Evolutionary conservation across 2,113 vertebrate species (phyloP).

Genomic region (Hassar affinis): DNA sequence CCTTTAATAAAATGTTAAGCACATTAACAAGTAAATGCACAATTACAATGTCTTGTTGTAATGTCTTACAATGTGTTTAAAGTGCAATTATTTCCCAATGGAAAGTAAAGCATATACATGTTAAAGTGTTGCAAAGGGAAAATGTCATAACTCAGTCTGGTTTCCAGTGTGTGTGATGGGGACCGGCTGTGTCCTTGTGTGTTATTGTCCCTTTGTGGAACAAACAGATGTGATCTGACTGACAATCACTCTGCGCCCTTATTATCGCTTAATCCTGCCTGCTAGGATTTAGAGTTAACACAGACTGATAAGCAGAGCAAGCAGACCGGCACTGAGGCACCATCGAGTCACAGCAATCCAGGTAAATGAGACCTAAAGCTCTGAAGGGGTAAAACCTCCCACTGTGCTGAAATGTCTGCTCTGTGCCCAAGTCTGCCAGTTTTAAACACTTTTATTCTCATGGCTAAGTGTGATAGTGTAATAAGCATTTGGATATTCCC

Average conservation of each 20-base stretch:
- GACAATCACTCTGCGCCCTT: constrained; percentile 60
- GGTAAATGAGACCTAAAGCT: constrained; percentile 22
- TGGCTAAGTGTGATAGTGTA: background rate
- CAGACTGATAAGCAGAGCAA: constrained; percentile 46
- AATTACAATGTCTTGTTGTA: background rate
- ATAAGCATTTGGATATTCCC: background rate
- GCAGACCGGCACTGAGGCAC: constrained; percentile 9
- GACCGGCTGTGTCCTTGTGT: constrained; percentile 67
- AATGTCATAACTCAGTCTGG: background rate
- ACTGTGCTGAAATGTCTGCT: background rate
- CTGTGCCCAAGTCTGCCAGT: background rate
- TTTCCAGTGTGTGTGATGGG: constrained; percentile 10
- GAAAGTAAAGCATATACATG: background rate
- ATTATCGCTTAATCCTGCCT: constrained; percentile 60
- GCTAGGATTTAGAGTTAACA: constrained; percentile 48
- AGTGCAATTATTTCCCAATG: background rate
- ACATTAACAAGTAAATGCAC: background rate
- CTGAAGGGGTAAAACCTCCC: background rate
- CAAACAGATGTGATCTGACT: constrained; percentile 69
- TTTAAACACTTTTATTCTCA: background rate
- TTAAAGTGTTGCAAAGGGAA: constrained; percentile 1
- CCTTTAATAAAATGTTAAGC: background rate
- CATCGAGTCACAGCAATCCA: background rate
- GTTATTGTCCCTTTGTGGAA: constrained; percentile 56
- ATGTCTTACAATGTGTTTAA: too few relatives aligned